A percentile compares a stretch with the other conserved stretches of the same genome.
phyloP scores from a whole-genome alignment of 2,797 vertebrate species.

The Tauraco hartlaubi region DNA sequence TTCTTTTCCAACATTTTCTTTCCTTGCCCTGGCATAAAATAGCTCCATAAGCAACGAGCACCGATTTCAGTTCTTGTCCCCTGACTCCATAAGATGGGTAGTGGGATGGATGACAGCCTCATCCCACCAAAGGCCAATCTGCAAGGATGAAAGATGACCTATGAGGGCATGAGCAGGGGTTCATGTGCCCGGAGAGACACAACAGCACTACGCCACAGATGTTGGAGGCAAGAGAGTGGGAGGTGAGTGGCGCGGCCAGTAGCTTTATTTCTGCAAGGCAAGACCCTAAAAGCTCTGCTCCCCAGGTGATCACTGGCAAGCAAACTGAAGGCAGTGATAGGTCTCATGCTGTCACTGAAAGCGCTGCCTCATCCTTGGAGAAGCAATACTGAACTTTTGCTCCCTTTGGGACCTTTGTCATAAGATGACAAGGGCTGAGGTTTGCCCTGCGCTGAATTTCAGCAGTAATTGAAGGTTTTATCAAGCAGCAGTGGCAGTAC shows the following conservation, averaged over 20 bases:
- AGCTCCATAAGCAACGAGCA: not conserved
- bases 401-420: not conserved
- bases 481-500: not conserved
- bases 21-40: not conserved
- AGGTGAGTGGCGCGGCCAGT: not conserved
- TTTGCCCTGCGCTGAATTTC: not conserved
- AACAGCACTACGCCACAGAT: rapidly evolving
- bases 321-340: not conserved
- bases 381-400: not conserved
- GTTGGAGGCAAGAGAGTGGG: not conserved
- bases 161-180: not conserved
- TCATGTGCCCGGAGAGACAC: not conserved
- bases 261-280: not conserved
- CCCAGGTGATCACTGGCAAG: not conserved
- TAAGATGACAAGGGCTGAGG: not conserved
- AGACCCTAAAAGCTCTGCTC: not conserved
- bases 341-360: not conserved
- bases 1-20: not conserved
- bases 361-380: not conserved
- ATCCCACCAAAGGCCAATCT: not conserved
- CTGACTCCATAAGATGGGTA: not conserved
- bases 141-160: not conserved
- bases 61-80: not conserved
- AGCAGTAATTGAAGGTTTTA: not conserved
- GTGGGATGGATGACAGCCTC: not conserved